Evolutionary conservation across 2,113 vertebrate genomes (phyloP).

Genomic region (Sardina pilchardus): DNA sequence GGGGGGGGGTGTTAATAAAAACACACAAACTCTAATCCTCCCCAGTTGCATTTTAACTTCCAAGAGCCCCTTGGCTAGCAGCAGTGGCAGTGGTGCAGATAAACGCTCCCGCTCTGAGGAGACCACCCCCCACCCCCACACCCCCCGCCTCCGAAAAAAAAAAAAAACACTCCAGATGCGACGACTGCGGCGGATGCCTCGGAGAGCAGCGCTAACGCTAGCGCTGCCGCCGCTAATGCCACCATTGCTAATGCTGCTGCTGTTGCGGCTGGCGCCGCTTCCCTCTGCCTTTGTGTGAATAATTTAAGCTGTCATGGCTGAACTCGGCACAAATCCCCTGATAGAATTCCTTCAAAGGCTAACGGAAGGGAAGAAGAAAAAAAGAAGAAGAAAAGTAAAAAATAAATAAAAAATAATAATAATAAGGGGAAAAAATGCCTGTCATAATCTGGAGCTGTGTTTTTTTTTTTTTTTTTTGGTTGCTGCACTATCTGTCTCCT

Average conservation of each 20-base stretch:
- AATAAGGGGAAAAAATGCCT: neutral
- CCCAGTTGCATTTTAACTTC: neutral
- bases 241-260: neutral
- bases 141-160: neutral
- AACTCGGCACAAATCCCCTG: slow-evolving; percentile 50
- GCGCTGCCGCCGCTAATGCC: neutral
- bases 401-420: neutral
- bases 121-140: neutral
- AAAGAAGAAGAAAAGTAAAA: neutral
- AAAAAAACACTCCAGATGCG: neutral
- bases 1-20: neutral
- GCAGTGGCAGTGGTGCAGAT: slow-evolving; percentile 4
- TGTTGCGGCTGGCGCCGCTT: neutral
- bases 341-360: slow-evolving; percentile 44
- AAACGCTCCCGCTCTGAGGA: neutral
- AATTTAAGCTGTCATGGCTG: slow-evolving; percentile 43
- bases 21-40: neutral
- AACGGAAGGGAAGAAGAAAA: neutral
- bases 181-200: neutral
- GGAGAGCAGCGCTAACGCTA: neutral
- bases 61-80: neutral
- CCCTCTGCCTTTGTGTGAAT: slow-evolving; percentile 30
- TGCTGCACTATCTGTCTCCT: neutral
- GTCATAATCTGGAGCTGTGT: slow-evolving; percentile 27
- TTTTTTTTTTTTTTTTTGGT: slow-evolving; percentile 4